These are phyloP conservation scores for Linnaemya vulpina DNA, from an alignment of 2,888 invertebrate species.

Conservation along the genomic window DNA sequence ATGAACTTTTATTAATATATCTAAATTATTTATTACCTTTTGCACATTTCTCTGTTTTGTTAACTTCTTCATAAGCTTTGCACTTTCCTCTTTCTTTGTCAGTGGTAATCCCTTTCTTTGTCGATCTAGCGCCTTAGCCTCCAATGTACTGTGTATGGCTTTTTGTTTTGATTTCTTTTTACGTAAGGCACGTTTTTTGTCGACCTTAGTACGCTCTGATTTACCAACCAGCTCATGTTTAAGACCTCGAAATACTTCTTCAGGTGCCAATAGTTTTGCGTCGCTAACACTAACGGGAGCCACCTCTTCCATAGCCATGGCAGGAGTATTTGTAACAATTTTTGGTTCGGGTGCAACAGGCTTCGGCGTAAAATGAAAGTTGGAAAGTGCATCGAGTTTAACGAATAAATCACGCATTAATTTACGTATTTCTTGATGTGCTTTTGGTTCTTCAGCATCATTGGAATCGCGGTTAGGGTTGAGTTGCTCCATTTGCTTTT, in stretches of 20 bases:
- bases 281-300: slow-evolving; percentile 95
- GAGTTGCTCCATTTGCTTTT: slow-evolving; percentile 86
- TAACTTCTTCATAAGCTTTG: slow-evolving; percentile 86
- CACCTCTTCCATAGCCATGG: slow-evolving; percentile 97
- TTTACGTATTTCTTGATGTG: slow-evolving; percentile 90
- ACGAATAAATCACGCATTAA: slow-evolving; percentile 90
- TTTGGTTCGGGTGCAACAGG: slow-evolving; percentile 92
- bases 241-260: slow-evolving; percentile 89
- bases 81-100: slow-evolving; percentile 84
- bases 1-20: background rate
- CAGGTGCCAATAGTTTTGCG: slow-evolving; percentile 93
- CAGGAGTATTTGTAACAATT: slow-evolving; percentile 95
- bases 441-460: slow-evolving; percentile 86
- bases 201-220: slow-evolving; percentile 92
- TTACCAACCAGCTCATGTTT: slow-evolving; percentile 86
- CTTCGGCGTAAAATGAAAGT: slow-evolving; percentile 97
- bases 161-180: slow-evolving; percentile 92
- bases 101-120: slow-evolving; percentile 83
- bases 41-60: slow-evolving; percentile 87
- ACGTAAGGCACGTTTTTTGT: slow-evolving; percentile 94
- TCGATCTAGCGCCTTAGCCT: slow-evolving; percentile 84
- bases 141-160: slow-evolving; percentile 83
- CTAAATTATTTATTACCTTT: slow-evolving; percentile 82
- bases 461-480: slow-evolving; percentile 83
- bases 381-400: slow-evolving; percentile 95